Conservation (phyloP, 1,140 invertebrate genomes). For the Lithobius niger region DNA sequence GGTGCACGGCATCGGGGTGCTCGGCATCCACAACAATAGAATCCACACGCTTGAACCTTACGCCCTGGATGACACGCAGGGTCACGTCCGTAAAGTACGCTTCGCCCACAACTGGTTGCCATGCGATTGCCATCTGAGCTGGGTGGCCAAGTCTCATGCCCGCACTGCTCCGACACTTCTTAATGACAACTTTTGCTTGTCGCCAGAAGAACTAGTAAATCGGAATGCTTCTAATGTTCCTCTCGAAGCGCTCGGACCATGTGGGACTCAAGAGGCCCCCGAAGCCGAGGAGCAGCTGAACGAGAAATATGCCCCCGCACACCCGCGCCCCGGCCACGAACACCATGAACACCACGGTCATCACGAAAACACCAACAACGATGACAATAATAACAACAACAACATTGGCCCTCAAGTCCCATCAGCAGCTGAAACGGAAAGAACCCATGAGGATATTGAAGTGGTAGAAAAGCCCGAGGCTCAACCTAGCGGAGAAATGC, state of each 20-base stretch:
- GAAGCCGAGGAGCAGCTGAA: not conserved
- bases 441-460: too few species aligned
- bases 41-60: slow-evolving; percentile 8
- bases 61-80: slow-evolving; percentile 1
- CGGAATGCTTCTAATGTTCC: not conserved
- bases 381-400: too few species aligned
- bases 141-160: slow-evolving; percentile 1
- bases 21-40: slow-evolving; percentile 12
- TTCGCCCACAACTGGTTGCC: slow-evolving; percentile 9
- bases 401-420: too few species aligned
- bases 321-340: too few species aligned
- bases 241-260: not conserved
- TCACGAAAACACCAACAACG: too few species aligned
- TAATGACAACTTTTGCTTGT: slow-evolving; percentile 3
- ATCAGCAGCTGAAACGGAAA: too few species aligned
- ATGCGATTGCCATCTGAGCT: slow-evolving; percentile 14
- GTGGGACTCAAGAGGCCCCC: not conserved
- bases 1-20: slow-evolving; percentile 3
- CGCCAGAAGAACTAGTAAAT: not conserved
- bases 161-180: not conserved
- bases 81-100: slow-evolving; percentile 9
- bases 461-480: too few species aligned
- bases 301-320: not conserved
- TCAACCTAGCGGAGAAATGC: too few species aligned
- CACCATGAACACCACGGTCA: too few species aligned